A percentile compares a stretch with the other conserved stretches of the same genome.
phyloP scores from a whole-genome alignment of 1,140 invertebrate genomes.

The Lucilia sericata region DNA sequence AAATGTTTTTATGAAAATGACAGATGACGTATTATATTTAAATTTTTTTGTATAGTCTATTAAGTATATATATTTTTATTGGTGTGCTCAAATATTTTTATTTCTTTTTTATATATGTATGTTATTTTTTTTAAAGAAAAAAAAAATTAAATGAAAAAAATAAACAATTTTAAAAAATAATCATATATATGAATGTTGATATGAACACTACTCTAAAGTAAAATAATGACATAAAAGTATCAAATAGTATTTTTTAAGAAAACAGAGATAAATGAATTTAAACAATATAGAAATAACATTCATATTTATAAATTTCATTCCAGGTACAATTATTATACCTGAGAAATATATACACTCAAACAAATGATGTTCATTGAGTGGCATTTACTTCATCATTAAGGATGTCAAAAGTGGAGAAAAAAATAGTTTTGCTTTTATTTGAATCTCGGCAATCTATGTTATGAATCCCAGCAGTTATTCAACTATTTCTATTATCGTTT shows the following conservation, averaged over 20 bases:
- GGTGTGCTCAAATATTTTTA: conserved; percentile 13
- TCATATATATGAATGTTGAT: not conserved
- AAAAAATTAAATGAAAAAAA: not conserved
- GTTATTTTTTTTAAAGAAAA: not conserved
- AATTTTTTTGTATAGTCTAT: not conserved
- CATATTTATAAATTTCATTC: no score
- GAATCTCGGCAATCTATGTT: no score
- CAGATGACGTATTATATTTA: not conserved
- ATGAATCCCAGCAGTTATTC: no score
- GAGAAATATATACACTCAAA: no score
- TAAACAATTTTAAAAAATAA: not conserved
- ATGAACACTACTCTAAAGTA: not conserved
- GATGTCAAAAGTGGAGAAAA: no score
- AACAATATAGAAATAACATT: no score
- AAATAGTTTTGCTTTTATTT: no score
- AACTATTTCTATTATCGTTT: no score
- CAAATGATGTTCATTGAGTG: no score
- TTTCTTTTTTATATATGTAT: not conserved
- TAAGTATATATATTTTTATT: not conserved
- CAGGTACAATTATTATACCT: no score
- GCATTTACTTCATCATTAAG: no score
- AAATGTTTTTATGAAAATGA: not conserved
- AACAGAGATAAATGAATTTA: conserved; percentile 12
- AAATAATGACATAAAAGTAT: not conserved
- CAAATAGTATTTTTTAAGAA: not conserved